Conservation (phyloP, 2,113 vertebrate species). For the Ciconia stormi region DNA sequence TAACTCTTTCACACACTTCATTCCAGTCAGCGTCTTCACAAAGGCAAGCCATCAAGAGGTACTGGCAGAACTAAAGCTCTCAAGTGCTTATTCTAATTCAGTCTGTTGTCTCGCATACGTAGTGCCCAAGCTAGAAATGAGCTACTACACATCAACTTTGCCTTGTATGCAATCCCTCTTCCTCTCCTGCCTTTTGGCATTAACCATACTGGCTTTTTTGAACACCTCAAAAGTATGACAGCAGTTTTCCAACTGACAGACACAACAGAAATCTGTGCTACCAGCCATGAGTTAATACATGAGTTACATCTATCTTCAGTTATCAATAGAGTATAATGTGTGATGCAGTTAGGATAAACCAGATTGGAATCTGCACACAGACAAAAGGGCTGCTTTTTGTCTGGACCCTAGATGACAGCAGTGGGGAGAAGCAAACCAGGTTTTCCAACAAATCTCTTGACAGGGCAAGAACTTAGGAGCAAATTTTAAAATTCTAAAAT, state of each 20-base stretch:
- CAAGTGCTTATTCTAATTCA: neutral
- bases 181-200: neutral
- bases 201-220: neutral
- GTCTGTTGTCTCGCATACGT: neutral
- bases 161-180: neutral
- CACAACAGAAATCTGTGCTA: neutral
- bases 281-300: neutral
- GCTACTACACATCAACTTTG: neutral
- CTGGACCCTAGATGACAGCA: neutral
- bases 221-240: neutral
- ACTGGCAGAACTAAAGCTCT: neutral
- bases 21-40: neutral
- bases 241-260: neutral
- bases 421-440: neutral
- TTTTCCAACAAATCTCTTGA: neutral
- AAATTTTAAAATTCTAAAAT: neutral
- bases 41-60: neutral
- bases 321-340: neutral
- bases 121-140: neutral
- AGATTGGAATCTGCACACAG: neutral
- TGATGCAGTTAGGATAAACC: neutral
- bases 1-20: neutral
- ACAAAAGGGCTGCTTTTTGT: neutral
- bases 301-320: neutral
- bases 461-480: neutral